Base-by-base conservation (phyloP, 2,888 invertebrate genomes). In the Elegia similella region DNA sequence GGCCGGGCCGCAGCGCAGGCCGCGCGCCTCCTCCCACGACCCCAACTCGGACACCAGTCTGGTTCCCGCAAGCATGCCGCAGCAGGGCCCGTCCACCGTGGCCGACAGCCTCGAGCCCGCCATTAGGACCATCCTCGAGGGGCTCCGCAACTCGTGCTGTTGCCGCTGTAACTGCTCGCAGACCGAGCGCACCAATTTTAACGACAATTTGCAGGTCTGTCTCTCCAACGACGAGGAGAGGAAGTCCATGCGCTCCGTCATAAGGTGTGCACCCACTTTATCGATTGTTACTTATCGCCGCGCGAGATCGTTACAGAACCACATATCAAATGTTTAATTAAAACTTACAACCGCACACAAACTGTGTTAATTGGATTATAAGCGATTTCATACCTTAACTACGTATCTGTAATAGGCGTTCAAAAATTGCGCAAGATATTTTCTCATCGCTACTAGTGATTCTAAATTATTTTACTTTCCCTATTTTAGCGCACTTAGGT, bases 161-260 rank as follows among this genome's bases (percentile, higher is more conserved):
- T 91, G 91, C 75, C 82, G 86, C 58, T 92, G 92, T 72, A 88
- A 74, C 68, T 92, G 92, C 74, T 69, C 82, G 61, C 68, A 76
- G 43, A 54, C 68, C 53, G 78, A 75, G 59, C 80, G 82, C 70
- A 23, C 23, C 23, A 73, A 71, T 66, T 73, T 77, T 80, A 86
- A 87, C 78, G 84, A 88, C 80, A 88, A 88, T 84, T 88, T 92
- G 80, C 92, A 92, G 87, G 90, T 92, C 86, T 92, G 89, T 89
- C 89, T 89, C 84, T 80, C 88, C 80, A 82, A 84, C 69, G 83
- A 84, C 72, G 84, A 86, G 76, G 85, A 89, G 80, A 92, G 89
- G 84, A 92, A 93, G 77, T 90, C 93, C 62, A 92, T 94, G 90
- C 92, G 93, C 64, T 94, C 94, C 42, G 94, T 94, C 61, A 93